phyloP scores from a whole-genome alignment of 2,797 vertebrate species.

The Benthosema pterotum region DNA sequence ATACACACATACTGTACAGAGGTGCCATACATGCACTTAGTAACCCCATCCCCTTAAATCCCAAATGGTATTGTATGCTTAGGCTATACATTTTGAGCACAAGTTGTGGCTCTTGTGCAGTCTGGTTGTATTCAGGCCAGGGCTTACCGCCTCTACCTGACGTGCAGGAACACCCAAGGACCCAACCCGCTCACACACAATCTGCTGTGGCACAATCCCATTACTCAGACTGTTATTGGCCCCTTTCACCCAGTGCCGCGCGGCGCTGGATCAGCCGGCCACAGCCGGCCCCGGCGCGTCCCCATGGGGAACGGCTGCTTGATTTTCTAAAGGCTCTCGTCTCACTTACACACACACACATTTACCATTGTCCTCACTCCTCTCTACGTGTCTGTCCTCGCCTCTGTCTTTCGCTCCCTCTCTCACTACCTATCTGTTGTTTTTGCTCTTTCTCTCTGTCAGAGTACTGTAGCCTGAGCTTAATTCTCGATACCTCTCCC shows the following conservation, averaged over 20 bases:
- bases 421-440: constrained; percentile 30
- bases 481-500: constrained; percentile 6
- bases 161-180: constrained; percentile 70
- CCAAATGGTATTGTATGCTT: constrained; percentile 6
- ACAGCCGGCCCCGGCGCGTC: constrained; percentile 59
- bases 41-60: neutral
- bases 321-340: constrained; percentile 69
- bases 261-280: constrained; percentile 70
- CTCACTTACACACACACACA: constrained; percentile 40
- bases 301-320: constrained; percentile 69
- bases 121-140: constrained; percentile 49
- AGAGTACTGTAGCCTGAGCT: too few relatives aligned
- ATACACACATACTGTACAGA: neutral
- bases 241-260: constrained; percentile 71
- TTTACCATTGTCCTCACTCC: constrained; percentile 3
- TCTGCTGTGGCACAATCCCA: constrained; percentile 77
- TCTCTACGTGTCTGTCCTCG: neutral
- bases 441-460: constrained; percentile 24
- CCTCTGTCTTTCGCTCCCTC: constrained; percentile 26
- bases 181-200: constrained; percentile 74
- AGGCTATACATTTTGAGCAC: constrained; percentile 37
- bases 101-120: constrained; percentile 31
- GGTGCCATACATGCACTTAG: neutral
- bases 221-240: constrained; percentile 77
- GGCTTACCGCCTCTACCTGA: constrained; percentile 55